Base-by-base conservation (phyloP, 2,797 vertebrate species). In the Phrynocephalus guinanensis region DNA sequence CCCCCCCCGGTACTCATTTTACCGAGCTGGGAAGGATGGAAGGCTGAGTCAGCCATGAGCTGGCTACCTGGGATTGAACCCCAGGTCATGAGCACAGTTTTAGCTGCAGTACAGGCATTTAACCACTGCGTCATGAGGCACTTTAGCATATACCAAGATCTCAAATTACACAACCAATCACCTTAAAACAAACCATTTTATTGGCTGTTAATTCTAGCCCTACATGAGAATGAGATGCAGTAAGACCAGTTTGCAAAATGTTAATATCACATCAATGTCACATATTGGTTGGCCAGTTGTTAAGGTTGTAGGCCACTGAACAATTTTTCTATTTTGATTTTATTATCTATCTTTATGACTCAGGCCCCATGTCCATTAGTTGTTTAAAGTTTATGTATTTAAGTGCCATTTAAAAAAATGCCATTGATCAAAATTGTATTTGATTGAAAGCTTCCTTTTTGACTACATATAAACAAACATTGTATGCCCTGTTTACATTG, bases 161-260 rank as follows among this genome's bases (percentile, higher is more conserved):
- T 76, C 56, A 68, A 33, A 44, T 86, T 86, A 73, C 68, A n/a
- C 71, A 82, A 9, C 28, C 33, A 81, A 66, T 48, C 26, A 50
- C 22, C 16, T 10, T 87, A 1, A 38, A 60, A 70, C 11, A 52
- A 68, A 70, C 26, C 5, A 4, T 78, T 79, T 20, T 56, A 52
- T 56, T 79, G 70, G 75, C 13, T 33, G 70, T 3, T 56, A 86
- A 66, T 79, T 82, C 72, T 30, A 67, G 22, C 68, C 4, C 15
- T 6, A 26, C 6, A 33, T 87, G 5, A 76, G 44, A 50, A 4
- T 75, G 26, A 66, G 73, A 22, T 82, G 52, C 13, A 77, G 6
- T 63, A 60, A 86, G 52, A 48, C 2, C 24, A 63, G 5, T 33
- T 76, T 68, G 44, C n/a, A 86, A 33, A 75, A 6, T 68, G 50